Conservation (phyloP, 1,140 invertebrate species). For the Drosophila subpulchrella region DNA sequence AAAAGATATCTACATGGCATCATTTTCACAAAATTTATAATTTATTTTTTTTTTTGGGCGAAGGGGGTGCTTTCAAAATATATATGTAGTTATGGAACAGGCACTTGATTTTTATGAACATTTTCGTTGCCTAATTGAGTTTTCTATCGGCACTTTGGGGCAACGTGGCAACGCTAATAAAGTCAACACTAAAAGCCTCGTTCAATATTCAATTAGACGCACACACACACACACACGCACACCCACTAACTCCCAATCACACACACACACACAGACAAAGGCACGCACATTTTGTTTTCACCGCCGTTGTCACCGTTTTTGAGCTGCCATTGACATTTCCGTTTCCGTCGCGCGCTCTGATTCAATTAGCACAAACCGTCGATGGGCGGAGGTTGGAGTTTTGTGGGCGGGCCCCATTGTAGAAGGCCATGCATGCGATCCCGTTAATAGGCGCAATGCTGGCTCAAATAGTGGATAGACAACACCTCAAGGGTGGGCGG, state of each 20-base stretch:
- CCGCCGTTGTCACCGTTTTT: slow-evolving; percentile 64
- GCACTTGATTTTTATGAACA: slow-evolving; percentile 49
- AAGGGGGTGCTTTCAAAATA: not conserved
- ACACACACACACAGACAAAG: slow-evolving; percentile 10
- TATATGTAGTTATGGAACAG: not conserved
- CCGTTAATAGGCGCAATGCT: slow-evolving; percentile 32
- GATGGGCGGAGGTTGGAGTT: slow-evolving; percentile 7
- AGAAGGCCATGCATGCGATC: slow-evolving; percentile 27
- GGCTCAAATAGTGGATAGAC: slow-evolving; percentile 23
- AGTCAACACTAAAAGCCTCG: slow-evolving; percentile 79
- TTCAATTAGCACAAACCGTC: slow-evolving; percentile 72
- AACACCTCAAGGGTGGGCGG: slow-evolving; percentile 15
- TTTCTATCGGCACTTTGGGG: slow-evolving; percentile 65
- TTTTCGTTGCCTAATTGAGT: slow-evolving; percentile 71
- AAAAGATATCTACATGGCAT: slow-evolving; percentile 12
- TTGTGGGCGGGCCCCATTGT: slow-evolving; percentile 13
- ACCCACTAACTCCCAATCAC: slow-evolving; percentile 8
- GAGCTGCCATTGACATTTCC: slow-evolving; percentile 77
- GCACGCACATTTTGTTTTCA: slow-evolving; percentile 40
- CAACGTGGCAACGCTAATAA: slow-evolving; percentile 71
- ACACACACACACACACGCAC: slow-evolving; percentile 26
- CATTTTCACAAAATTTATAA: slow-evolving; percentile 25
- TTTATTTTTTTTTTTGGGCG: not conserved
- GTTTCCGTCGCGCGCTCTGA: slow-evolving; percentile 68
- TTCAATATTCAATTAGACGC: slow-evolving; percentile 79